A percentile compares a stretch with the other conserved stretches of the same genome.
These are phyloP conservation scores for Paedocypris sp. DNA, from an alignment of 2,113 vertebrate species.

Conservation along the genomic window DNA sequence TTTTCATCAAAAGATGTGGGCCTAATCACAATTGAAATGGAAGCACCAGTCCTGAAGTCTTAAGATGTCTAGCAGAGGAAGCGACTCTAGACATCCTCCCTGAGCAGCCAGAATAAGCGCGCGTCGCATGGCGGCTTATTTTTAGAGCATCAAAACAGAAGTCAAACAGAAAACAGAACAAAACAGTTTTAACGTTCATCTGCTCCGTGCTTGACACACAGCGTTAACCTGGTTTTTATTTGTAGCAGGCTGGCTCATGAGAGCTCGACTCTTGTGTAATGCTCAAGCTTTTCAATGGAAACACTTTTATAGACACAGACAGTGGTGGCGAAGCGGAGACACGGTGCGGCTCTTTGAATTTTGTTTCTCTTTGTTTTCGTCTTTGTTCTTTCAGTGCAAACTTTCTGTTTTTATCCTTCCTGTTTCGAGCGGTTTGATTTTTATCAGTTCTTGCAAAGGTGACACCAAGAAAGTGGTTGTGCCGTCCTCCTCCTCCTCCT, in stretches of 20 bases:
- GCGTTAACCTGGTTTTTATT: slow-evolving; percentile 31
- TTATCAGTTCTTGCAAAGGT: slow-evolving; percentile 18
- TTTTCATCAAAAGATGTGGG: too few relatives aligned
- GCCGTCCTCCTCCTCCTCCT: slow-evolving; percentile 6
- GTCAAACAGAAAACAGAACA: neutral
- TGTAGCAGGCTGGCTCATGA: slow-evolving; percentile 27
- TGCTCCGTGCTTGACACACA: slow-evolving; percentile 24
- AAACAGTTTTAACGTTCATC: slow-evolving; percentile 18
- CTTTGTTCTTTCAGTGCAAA: slow-evolving; percentile 39
- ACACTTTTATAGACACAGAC: slow-evolving; percentile 30
- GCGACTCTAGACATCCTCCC: slow-evolving; percentile 16
- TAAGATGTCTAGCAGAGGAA: slow-evolving; percentile 27
- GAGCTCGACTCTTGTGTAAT: slow-evolving; percentile 36
- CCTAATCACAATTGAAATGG: slow-evolving; percentile 8
- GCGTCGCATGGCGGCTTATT: slow-evolving; percentile 18
- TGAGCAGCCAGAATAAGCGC: slow-evolving; percentile 24
- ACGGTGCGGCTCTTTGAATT: slow-evolving; percentile 22
- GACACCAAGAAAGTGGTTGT: slow-evolving; percentile 21
- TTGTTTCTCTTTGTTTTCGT: neutral
- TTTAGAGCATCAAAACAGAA: slow-evolving; percentile 31
- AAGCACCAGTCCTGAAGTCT: slow-evolving; percentile 19
- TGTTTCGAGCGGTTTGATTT: slow-evolving; percentile 33
- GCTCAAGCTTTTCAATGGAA: slow-evolving; percentile 33
- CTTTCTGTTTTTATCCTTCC: slow-evolving; percentile 46
- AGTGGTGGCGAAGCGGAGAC: slow-evolving; percentile 24